Evolutionary conservation across 2,888 invertebrate species (phyloP), one percentile per base, ranked within the genome.

Genomic region (Uropetala carovei): DNA sequence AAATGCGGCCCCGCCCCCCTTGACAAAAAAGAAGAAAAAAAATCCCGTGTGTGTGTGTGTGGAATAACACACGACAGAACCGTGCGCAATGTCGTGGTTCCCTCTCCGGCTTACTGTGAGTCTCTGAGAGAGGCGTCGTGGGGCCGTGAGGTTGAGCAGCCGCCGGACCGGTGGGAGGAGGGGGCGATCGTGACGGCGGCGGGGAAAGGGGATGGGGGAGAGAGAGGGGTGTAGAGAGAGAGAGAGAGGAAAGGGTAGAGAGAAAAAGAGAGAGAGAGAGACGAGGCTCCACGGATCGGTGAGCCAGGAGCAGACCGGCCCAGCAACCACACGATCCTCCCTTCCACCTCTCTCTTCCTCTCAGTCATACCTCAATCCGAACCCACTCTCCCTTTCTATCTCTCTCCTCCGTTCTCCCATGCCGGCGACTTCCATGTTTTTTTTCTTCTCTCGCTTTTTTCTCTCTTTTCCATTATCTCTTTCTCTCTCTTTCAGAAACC

Each of bases 281-380:
- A n/a, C n/a, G n/a, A n/a, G 30, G 27, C 86, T 86, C 89, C 64
- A 89, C 89, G 89, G 89, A 89, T 89, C 89, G 89, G 64, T 89
- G 89, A 68, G 89, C 68, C 89, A 64, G 89, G 64, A 89, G 89
- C 30, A 89, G 89, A 89, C 89, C 89, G 89, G 64, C 60, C 89
- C 64, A 18, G 30, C 68, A 64, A 68, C 64, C 89, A 89, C 89
- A 43, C 89, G 16, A 60, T 43, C 56, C 57, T 18, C 64, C 30
- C 2, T 75, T 27, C 43, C 22, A 22, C 86, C 86, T 43, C 64
- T 22, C n/a, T 18, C 59, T 43, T 43, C 8, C 59, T 30, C 86
- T 30, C 30, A n/a, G 60, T 30, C 14, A 7, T 82, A 43, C 43
- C 43, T 18, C n/a, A 30, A 82, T 16, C 30, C 82, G 16, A 43